phyloP scores from a whole-genome alignment of 1,140 invertebrate genomes.

The Drosophila nasuta region DNA sequence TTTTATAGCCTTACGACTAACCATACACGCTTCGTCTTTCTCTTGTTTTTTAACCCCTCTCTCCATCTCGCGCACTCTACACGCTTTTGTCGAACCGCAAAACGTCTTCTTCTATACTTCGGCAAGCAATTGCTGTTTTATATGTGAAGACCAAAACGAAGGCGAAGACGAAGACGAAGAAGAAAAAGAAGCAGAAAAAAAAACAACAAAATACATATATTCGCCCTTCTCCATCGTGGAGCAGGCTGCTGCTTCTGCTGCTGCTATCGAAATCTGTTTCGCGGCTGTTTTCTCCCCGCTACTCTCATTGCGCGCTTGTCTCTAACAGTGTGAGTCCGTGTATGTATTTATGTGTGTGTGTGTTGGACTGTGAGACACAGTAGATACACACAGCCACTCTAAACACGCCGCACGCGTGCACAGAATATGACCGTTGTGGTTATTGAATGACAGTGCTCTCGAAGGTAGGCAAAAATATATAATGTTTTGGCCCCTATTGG shows the following conservation, averaged over 20 bases:
- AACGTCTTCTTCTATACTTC: conserved; percentile 37
- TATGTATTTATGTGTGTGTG: conserved; percentile 30
- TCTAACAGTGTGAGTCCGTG: conserved; percentile 7
- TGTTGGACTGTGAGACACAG: conserved; percentile 45
- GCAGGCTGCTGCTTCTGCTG: conserved; percentile 28
- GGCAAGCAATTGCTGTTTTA: conserved; percentile 34
- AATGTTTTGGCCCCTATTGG: conserved; percentile 30
- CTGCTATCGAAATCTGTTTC: conserved; percentile 41
- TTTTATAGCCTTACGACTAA: conserved; percentile 41
- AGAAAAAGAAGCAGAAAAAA: neutral
- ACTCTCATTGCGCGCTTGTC: conserved; percentile 31
- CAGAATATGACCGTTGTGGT: conserved; percentile 38
- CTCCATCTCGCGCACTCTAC: neutral
- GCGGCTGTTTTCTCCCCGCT: conserved; percentile 33
- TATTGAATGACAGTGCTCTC: conserved; percentile 56
- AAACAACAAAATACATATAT: conserved; percentile 32
- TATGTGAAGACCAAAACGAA: conserved; percentile 11
- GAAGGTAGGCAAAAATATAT: conserved; percentile 38
- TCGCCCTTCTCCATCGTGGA: conserved; percentile 12
- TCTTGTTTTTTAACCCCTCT: neutral
- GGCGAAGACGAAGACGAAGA: neutral
- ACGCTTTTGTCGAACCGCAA: conserved; percentile 1
- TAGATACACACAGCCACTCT: conserved; percentile 32
- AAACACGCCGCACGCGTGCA: conserved; percentile 26
- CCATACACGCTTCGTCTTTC: neutral